These are phyloP conservation scores for Melopsittacus undulatus DNA, from an alignment of 2,797 vertebrate species.

Conservation along the genomic window DNA sequence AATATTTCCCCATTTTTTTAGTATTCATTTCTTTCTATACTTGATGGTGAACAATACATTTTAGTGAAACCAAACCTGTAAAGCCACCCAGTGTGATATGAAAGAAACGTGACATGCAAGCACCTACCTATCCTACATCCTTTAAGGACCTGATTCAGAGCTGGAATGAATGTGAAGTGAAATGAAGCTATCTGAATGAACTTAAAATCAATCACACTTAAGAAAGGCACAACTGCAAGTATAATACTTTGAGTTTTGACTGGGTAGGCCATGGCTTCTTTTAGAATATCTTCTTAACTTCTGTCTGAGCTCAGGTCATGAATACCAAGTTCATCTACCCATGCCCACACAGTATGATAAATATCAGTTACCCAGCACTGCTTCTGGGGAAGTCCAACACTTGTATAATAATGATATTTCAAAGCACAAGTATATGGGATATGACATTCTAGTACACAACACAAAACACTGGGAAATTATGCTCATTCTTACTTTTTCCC, in stretches of 20 bases:
- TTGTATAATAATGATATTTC: background rate
- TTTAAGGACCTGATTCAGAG: background rate
- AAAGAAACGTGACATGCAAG: background rate
- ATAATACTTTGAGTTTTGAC: background rate
- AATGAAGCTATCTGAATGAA: background rate
- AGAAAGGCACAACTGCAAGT: background rate
- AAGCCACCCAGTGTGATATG: background rate
- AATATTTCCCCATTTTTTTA: slow-evolving; percentile 60
- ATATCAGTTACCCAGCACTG: background rate
- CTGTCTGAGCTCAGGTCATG: background rate
- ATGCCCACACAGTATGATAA: background rate
- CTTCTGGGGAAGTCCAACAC: background rate
- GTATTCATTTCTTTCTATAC: slow-evolving; percentile 30
- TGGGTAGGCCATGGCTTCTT: background rate
- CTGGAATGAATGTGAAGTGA: background rate
- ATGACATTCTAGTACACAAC: background rate
- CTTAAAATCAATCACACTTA: background rate
- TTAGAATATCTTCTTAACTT: background rate
- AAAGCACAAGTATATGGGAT: background rate
- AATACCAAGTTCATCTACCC: background rate
- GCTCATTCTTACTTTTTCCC: background rate
- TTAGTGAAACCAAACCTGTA: slow-evolving; percentile 38
- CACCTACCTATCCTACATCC: background rate
- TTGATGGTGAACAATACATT: slow-evolving; percentile 6
- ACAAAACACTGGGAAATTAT: background rate